A percentile compares a stretch with the other conserved stretches of the same genome.
Evolutionary conservation across 2,113 vertebrate species (phyloP).

Genomic region (Rhagologus leucostigma): DNA sequence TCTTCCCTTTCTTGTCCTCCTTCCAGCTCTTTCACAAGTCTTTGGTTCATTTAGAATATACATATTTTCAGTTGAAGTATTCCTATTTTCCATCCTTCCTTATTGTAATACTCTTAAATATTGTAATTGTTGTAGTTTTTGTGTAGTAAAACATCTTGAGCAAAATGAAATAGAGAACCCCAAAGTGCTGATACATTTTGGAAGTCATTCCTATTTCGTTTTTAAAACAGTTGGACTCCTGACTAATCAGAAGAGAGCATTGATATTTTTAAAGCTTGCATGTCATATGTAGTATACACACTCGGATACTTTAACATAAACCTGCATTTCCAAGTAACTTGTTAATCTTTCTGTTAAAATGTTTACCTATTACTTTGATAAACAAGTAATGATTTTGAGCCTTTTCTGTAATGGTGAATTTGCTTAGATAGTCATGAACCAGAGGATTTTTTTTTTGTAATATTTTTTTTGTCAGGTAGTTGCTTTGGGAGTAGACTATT

Average conservation of each 20-base stretch:
- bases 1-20: neutral
- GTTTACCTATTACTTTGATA: constrained; percentile 57
- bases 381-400: constrained; percentile 48
- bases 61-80: constrained; percentile 61
- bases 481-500: constrained; percentile 55
- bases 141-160: constrained; percentile 68
- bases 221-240: constrained; percentile 61
- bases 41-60: constrained; percentile 64
- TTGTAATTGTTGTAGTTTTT: constrained; percentile 74
- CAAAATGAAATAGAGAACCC: constrained; percentile 53
- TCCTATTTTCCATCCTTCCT: constrained; percentile 65
- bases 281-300: constrained; percentile 62
- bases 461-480: constrained; percentile 16
- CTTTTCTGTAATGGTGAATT: constrained; percentile 63
- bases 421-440: constrained; percentile 46
- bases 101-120: constrained; percentile 69
- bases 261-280: constrained; percentile 67
- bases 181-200: constrained; percentile 64
- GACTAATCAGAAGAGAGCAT: constrained; percentile 51
- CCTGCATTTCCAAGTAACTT: constrained; percentile 55
- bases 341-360: constrained; percentile 60
- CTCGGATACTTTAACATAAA: constrained; percentile 59
- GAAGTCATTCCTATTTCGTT: constrained; percentile 59
- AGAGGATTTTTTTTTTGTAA: neutral
- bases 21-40: constrained; percentile 2